phyloP scores from a whole-genome alignment of 2,113 vertebrate species.

The Siniperca chuatsi region DNA sequence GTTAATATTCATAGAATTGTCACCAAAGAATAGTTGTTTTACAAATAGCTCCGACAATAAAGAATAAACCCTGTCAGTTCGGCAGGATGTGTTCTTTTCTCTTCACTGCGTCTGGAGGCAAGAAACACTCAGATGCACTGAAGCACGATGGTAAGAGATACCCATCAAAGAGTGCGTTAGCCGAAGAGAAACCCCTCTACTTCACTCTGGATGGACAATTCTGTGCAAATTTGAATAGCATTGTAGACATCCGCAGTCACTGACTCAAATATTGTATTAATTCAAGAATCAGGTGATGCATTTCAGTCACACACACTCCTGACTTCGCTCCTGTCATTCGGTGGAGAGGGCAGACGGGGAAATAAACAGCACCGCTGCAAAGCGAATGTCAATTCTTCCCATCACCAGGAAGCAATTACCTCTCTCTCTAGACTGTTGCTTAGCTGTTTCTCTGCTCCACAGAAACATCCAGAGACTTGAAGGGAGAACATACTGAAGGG shows the following conservation, averaged over 20 bases:
- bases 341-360: conserved; percentile 9
- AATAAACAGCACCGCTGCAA: conserved; percentile 45
- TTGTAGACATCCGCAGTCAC: neutral
- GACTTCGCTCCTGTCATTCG: conserved; percentile 9
- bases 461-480: conserved; percentile 51
- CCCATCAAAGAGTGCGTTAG: conserved; percentile 54
- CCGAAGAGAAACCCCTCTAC: conserved; percentile 40
- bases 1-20: conserved; percentile 47
- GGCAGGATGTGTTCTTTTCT: conserved; percentile 72
- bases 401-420: conserved; percentile 63
- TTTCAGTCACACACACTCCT: conserved; percentile 34
- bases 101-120: conserved; percentile 64
- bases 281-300: conserved; percentile 37
- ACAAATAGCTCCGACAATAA: conserved; percentile 62
- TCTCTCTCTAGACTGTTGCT: conserved; percentile 39
- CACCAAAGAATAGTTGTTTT: conserved; percentile 45
- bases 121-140: conserved; percentile 59
- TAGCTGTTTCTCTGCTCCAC: conserved; percentile 53
- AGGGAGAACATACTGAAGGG: conserved; percentile 63
- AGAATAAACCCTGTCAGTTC: conserved; percentile 69
- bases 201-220: conserved; percentile 40
- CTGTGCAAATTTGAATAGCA: conserved; percentile 38
- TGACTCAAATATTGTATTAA: conserved; percentile 10
- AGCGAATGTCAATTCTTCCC: conserved; percentile 62
- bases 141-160: conserved; percentile 66